These are phyloP conservation scores for Cheiracanthium punctorium DNA, from an alignment of 2,888 invertebrate species.

Conservation along the genomic window DNA sequence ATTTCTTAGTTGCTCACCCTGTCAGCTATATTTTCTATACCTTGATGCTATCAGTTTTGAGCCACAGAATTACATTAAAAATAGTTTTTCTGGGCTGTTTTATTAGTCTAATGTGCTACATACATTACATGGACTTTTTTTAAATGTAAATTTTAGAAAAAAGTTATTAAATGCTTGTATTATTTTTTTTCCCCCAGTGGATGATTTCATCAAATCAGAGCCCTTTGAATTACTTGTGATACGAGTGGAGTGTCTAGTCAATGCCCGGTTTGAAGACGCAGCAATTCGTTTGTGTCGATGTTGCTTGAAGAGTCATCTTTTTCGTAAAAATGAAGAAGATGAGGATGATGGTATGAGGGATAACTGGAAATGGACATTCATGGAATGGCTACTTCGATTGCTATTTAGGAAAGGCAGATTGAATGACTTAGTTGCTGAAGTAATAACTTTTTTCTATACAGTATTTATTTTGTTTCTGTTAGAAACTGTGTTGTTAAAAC, in stretches of 20 bases:
- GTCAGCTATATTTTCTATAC: too few species aligned
- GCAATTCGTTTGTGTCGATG: conserved; percentile 45
- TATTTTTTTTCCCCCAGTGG: conserved; percentile 29
- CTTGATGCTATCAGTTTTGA: too few species aligned
- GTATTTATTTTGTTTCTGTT: too few species aligned
- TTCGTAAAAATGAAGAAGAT: neutral
- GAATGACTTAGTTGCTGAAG: conserved; percentile 54
- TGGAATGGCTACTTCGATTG: conserved; percentile 58
- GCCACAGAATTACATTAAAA: too few species aligned
- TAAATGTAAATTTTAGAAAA: too few species aligned
- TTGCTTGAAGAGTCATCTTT: conserved; percentile 23
- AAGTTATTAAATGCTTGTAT: too few species aligned
- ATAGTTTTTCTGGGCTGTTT: too few species aligned
- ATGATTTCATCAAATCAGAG: conserved; percentile 56
- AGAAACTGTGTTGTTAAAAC: too few species aligned
- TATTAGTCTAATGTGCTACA: too few species aligned
- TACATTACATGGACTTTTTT: too few species aligned
- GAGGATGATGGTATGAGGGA: conserved; percentile 11
- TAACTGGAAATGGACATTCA: conserved; percentile 44
- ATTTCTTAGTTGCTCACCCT: too few species aligned
- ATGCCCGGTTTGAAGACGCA: conserved; percentile 48
- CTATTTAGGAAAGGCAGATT: conserved; percentile 45
- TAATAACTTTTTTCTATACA: conserved; percentile 2
- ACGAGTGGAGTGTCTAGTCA: conserved; percentile 61
- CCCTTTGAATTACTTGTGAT: conserved; percentile 53